Evolutionary conservation across 2,888 invertebrate genomes (phyloP), one percentile per base, ranked within the genome.

Genomic region (Ophraella communa): DNA sequence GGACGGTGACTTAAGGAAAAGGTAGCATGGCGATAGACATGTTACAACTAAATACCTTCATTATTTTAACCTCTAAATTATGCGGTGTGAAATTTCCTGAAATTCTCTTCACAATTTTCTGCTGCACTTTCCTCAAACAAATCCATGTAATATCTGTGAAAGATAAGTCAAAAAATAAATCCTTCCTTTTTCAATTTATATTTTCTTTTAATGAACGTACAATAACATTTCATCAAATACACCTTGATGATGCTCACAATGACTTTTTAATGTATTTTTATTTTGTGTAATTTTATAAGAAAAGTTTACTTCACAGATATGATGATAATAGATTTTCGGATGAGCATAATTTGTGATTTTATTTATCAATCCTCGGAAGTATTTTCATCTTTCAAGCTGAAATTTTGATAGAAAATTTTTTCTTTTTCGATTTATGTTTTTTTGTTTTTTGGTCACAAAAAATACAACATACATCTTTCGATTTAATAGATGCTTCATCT

Each of bases 131-230:
- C 69, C 56, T 70, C 68, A 56, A 65, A 69, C 67, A 63, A 70
- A 54, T 69, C 73, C 58, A 65, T 73, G 44, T 74, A 76, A 18
- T 62, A 35, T 67, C 70, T 68, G 65, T 70, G 72, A 20, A 74
- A n/a, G 55, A 72, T 72, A 71, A 39, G 61, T 67, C n/a, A 71
- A 63, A 58, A 73, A 74, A 59, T 64, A 76, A 71, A 68, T 71
- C 4, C 72, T 70, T 42, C 71, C 68, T 70, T 74, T 73, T 23
- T 73, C 57, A 44, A 75, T 73, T 24, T n/a, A n/a, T n/a, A n/a
- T n/a, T n/a, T 73, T 58, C 56, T 74, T 68, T 72, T 74, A 64
- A 56, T 71, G 30, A 17, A 71, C 71, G 60, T 72, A 64, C 44
- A 18, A 20, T 66, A 68, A 58, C 20, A 74, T 64, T 71, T 72